Base-by-base conservation (phyloP, 2,113 vertebrate genomes). In the Melospiza georgiana region DNA sequence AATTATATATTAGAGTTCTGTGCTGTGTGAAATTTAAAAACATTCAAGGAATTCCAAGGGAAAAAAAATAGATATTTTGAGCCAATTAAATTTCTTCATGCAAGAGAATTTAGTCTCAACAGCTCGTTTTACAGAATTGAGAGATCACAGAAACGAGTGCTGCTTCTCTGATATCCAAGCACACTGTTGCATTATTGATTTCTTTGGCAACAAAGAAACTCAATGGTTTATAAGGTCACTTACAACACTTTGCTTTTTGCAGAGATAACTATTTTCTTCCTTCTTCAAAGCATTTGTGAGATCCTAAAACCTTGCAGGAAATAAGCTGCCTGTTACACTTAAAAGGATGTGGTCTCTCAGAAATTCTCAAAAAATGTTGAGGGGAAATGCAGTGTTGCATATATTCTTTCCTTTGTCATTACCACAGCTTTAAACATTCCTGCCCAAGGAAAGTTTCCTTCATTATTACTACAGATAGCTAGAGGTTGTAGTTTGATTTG, bases 181-280 rank as follows among this genome's bases (percentile, higher is more conserved):
- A 63, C 48, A 46, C 41, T 73, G 62, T 21, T 86, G 80, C 43
- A 44, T 80, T 73, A 95, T 83, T 89, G 78, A 93, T 95, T 86
- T 84, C 37, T 90, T 66, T 76, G n/a, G 48, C 85, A 93, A 75
- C 61, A 90, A 90, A 96, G 88, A 87, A 92, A 87, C 57, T 46
- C 22, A 19, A 4, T 57, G 79, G 79, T 86, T 93, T 90, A 67
- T 88, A 90, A 93, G 93, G 84, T 93, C 65, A 87, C 52, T 80
- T 74, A 43, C 21, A 67, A 19, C 52, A 54, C 75, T 91, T 88
- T 23, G 5, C 39, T 81, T 95, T 93, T 93, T 74, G 19, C 69
- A 74, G 48, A 77, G 48, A 90, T 69, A 93, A 84, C 44, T 76
- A 61, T 92, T 93, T 88, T 68, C 72, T 92, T 86, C 79, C 52